Evolutionary conservation across 2,888 invertebrate species (phyloP).

Genomic region (Nomada lathburiana): DNA sequence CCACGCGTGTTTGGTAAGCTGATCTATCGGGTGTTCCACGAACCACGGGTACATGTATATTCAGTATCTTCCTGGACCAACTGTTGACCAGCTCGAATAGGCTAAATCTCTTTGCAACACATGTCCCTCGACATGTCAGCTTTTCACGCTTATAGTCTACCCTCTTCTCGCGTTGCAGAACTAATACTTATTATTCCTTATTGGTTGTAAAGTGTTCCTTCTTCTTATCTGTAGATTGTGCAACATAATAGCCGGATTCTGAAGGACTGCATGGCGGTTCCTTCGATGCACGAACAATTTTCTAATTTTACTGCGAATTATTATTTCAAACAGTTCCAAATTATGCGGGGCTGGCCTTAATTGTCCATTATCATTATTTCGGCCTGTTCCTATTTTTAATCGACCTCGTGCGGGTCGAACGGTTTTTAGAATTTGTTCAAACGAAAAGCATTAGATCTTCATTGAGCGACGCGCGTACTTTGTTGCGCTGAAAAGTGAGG

Average conservation of each 20-base stretch:
- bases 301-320: neutral
- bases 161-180: neutral
- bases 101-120: neutral
- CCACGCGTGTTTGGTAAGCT: conserved; percentile 36
- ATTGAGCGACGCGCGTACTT: too few species aligned
- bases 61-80: neutral
- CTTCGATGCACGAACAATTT: too few species aligned
- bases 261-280: too few species aligned
- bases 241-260: too few species aligned
- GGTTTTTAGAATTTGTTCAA: neutral
- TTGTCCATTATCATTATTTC: neutral
- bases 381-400: neutral
- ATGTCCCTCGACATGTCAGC: too few species aligned
- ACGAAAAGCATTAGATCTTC: neutral
- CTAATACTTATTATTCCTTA: neutral
- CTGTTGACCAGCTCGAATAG: neutral
- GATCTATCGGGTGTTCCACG: conserved; percentile 50
- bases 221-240: too few species aligned
- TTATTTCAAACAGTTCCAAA: conserved; percentile 3
- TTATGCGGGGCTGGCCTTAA: conserved; percentile 14
- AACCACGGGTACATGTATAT: conserved; percentile 17
- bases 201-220: neutral
- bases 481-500: neutral
- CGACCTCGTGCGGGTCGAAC: neutral
- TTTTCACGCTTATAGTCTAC: too few species aligned